Evolutionary conservation across 2,797 vertebrate species (phyloP).

Genomic region (Coluber constrictor): DNA sequence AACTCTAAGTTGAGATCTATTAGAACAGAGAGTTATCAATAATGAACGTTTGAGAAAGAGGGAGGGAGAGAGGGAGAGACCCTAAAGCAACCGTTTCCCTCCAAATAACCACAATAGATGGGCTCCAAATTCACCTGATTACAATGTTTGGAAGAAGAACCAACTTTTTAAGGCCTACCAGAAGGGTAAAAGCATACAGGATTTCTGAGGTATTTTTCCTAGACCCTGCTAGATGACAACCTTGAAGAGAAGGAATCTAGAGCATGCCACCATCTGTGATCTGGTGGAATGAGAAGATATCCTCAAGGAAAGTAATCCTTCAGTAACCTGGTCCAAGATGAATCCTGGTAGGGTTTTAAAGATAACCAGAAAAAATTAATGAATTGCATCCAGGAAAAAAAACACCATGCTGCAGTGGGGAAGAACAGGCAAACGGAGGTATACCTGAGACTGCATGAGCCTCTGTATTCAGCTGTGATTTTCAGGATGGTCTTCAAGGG

Average conservation of each 20-base stretch:
- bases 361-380: not conserved
- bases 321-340: not conserved
- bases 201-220: not conserved
- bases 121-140: not conserved
- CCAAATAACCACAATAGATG: not conserved
- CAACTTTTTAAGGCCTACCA: not conserved
- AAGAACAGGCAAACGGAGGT: not conserved
- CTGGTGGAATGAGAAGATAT: not conserved
- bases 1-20: not conserved
- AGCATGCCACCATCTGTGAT: not conserved
- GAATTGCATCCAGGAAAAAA: not conserved
- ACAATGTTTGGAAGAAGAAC: not conserved
- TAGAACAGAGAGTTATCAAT: not conserved
- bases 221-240: not conserved
- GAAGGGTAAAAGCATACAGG: not conserved
- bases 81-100: not conserved
- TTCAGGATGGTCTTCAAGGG: not conserved
- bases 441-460: not conserved
- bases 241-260: not conserved
- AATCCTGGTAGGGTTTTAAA: not conserved
- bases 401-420: not conserved
- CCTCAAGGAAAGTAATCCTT: not conserved
- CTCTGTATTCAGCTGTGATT: not conserved
- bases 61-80: too few relatives aligned
- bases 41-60: too few relatives aligned